Evolutionary conservation across 2,888 invertebrate genomes (phyloP).

Genomic region (Griposia aprilina): DNA sequence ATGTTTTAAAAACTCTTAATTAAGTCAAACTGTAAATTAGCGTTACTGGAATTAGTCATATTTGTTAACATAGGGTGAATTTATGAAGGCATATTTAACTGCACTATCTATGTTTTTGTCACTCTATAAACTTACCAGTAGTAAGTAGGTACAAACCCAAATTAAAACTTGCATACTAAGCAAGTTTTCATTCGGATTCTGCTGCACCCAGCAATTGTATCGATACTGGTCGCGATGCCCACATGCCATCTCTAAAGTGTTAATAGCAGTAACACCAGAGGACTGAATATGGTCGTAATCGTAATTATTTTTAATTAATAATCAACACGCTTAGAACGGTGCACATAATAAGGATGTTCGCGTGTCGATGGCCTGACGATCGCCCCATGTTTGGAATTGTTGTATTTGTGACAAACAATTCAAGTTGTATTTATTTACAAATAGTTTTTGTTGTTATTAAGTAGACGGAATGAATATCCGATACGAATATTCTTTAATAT

Average conservation of each 20-base stretch:
- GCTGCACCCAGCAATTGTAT: conserved; percentile 28
- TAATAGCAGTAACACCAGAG: conserved; percentile 90
- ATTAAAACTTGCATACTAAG: too few relatives aligned
- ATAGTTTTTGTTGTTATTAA: not conserved
- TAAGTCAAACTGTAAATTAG: too few relatives aligned
- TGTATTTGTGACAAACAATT: conserved; percentile 15
- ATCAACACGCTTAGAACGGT: conserved; percentile 89
- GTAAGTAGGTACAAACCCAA: too few relatives aligned
- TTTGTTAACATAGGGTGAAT: too few relatives aligned
- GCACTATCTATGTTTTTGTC: too few relatives aligned
- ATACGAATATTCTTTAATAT: too few relatives aligned
- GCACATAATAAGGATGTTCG: conserved; percentile 88
- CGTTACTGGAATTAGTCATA: too few relatives aligned
- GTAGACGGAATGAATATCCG: not conserved
- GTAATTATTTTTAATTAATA: conserved; percentile 91
- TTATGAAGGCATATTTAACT: too few relatives aligned
- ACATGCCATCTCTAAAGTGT: conserved; percentile 80
- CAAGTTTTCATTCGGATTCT: too few relatives aligned
- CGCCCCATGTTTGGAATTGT: conserved; percentile 55
- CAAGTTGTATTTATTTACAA: conserved; percentile 19
- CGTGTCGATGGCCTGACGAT: conserved; percentile 83
- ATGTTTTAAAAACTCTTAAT: too few relatives aligned
- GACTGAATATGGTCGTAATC: conserved; percentile 91
- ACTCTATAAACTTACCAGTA: too few relatives aligned
- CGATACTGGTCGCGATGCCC: conserved; percentile 49